Evolutionary conservation across 2,797 vertebrate genomes (phyloP).

Genomic region (Argentina silus): DNA sequence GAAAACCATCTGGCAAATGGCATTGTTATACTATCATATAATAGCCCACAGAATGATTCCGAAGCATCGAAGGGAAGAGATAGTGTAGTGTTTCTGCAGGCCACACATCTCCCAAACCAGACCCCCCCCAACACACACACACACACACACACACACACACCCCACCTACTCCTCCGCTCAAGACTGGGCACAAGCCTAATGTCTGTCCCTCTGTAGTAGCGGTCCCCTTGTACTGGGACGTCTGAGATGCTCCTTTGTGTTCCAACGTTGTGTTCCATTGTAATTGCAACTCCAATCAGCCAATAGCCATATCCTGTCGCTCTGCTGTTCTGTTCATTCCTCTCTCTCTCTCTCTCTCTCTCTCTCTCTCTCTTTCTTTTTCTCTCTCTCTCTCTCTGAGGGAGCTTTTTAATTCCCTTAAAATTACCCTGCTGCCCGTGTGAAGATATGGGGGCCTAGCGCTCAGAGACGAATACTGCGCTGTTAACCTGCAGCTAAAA

Average conservation of each 20-base stretch:
- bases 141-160: background rate
- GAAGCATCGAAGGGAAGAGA: too few relatives aligned
- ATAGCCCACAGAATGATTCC: too few relatives aligned
- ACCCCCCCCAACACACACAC: too few relatives aligned
- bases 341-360: background rate
- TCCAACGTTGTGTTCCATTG: background rate
- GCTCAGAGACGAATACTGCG: background rate
- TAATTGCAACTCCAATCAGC: background rate
- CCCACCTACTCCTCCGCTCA: background rate
- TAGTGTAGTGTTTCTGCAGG: too few relatives aligned
- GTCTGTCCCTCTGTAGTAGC: background rate
- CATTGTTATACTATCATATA: too few relatives aligned
- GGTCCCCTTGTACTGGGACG: background rate
- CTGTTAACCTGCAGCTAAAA: conserved; percentile 3
- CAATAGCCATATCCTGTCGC: background rate
- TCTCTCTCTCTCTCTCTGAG: background rate
- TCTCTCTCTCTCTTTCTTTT: background rate
- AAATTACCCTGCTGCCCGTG: background rate
- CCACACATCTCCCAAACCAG: too few relatives aligned
- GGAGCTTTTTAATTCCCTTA: background rate
- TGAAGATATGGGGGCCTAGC: background rate
- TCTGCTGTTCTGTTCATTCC: background rate
- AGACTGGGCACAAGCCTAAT: background rate
- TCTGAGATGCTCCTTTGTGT: background rate
- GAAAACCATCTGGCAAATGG: too few relatives aligned